Evolutionary conservation across 2,888 invertebrate genomes (phyloP).

Genomic region (Leptinotarsa juncta): DNA sequence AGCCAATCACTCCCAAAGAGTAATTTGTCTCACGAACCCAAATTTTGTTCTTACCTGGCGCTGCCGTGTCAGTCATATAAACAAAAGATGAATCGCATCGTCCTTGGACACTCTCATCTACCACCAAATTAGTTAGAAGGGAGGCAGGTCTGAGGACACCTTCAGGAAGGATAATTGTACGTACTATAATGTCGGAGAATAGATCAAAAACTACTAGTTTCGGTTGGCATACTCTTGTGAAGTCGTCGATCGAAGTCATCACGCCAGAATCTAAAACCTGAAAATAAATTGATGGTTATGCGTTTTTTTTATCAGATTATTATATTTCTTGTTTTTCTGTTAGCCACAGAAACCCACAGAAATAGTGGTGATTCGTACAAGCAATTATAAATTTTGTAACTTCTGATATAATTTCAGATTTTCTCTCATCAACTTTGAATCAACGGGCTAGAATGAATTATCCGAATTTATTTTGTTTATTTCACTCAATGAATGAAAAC

Average conservation of each 20-base stretch:
- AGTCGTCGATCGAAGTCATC: slow-evolving; percentile 77
- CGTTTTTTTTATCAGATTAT: neutral
- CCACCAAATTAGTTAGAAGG: slow-evolving; percentile 81
- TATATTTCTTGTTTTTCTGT: neutral
- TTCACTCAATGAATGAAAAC: no score
- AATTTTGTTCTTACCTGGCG: slow-evolving; percentile 72
- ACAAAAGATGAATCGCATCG: slow-evolving; percentile 82
- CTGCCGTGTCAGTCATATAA: slow-evolving; percentile 85
- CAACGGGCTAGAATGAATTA: no score
- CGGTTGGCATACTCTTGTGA: slow-evolving; percentile 77
- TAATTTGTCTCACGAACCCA: slow-evolving; percentile 20
- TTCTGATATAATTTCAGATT: no score
- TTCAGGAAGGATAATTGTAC: slow-evolving; percentile 80
- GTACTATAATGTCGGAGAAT: slow-evolving; percentile 76
- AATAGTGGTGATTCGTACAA: no score
- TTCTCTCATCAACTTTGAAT: no score
- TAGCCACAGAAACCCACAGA: neutral
- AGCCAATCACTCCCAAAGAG: neutral
- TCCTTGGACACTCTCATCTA: slow-evolving; percentile 77
- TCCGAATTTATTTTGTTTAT: no score
- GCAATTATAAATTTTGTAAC: no score
- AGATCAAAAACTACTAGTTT: slow-evolving; percentile 85
- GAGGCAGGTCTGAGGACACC: slow-evolving; percentile 80
- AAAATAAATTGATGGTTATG: slow-evolving; percentile 54
- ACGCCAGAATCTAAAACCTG: slow-evolving; percentile 86